These are phyloP conservation scores for Oplegnathus fasciatus DNA, from an alignment of 2,113 vertebrate genomes.

Conservation along the genomic window DNA sequence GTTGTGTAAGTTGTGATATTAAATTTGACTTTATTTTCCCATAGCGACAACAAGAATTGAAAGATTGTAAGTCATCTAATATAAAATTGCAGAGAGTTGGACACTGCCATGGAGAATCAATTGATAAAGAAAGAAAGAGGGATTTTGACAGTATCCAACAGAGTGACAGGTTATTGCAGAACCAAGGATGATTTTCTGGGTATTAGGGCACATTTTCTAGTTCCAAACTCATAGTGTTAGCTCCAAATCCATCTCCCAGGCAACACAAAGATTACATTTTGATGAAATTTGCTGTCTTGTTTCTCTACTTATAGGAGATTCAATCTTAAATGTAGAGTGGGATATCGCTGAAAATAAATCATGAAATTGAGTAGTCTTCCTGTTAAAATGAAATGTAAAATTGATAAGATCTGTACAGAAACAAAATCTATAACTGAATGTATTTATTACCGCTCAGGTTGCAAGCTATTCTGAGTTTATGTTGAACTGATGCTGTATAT, in stretches of 20 bases:
- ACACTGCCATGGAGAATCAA: conserved; percentile 19
- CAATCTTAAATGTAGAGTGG: conserved; percentile 19
- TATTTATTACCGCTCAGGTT: not conserved
- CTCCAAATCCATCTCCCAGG: conserved; percentile 22
- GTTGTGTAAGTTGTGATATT: conserved; percentile 8
- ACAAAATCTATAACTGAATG: not conserved
- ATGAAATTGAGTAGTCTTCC: conserved; percentile 6
- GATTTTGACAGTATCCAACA: not conserved
- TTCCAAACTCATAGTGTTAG: conserved; percentile 26
- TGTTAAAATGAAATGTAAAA: conserved; percentile 5
- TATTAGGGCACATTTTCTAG: conserved; percentile 33
- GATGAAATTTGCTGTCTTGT: conserved; percentile 38
- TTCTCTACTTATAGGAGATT: not conserved
- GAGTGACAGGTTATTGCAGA: not conserved
- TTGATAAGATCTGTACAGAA: conserved; percentile 20
- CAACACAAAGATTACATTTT: conserved; percentile 37
- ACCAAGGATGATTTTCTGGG: conserved; percentile 25
- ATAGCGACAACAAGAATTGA: conserved; percentile 18
- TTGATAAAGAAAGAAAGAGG: conserved; percentile 3
- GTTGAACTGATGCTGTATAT: not conserved
- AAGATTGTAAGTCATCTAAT: not conserved
- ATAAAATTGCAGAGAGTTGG: conserved; percentile 14
- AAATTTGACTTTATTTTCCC: conserved; percentile 24
- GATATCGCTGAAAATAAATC: conserved; percentile 6
- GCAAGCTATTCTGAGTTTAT: not conserved